Conservation (phyloP, 2,797 vertebrate genomes). For the Schizopygopsis malacanthus region DNA sequence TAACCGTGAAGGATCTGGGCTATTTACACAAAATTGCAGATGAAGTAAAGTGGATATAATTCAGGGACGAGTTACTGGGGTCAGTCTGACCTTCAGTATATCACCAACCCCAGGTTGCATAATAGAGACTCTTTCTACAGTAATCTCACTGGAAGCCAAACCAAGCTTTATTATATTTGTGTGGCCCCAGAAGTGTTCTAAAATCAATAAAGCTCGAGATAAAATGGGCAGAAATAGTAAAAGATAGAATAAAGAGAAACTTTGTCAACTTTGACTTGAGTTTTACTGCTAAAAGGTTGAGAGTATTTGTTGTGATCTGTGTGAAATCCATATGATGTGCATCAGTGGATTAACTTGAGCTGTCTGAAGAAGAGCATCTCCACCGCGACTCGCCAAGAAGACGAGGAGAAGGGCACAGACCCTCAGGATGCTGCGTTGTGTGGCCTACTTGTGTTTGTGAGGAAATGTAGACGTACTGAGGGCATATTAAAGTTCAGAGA, state of each 20-base stretch:
- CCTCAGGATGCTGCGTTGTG: not conserved
- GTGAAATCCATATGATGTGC: slow-evolving; percentile 36
- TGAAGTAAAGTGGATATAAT: not conserved
- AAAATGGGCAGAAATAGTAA: not conserved
- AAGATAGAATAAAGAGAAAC: not conserved
- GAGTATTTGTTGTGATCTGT: slow-evolving; percentile 15
- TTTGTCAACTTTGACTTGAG: slow-evolving; percentile 18
- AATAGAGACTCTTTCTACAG: not conserved
- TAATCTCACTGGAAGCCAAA: not conserved
- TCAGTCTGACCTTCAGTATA: not conserved
- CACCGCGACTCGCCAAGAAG: not conserved
- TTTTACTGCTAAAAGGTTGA: slow-evolving; percentile 17
- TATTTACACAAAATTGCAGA: not conserved
- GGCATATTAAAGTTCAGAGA: not conserved
- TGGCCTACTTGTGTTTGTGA: not conserved
- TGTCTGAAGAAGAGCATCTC: slow-evolving; percentile 19
- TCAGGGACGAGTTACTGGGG: not conserved
- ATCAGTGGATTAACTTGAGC: slow-evolving; percentile 31
- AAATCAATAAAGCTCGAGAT: slow-evolving; percentile 12
- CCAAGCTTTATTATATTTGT: not conserved
- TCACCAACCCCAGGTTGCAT: not conserved
- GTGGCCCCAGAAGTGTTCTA: not conserved
- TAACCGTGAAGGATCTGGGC: not conserved
- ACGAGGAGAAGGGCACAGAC: not conserved
- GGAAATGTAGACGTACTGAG: not conserved